Evolutionary conservation across 2,797 vertebrate genomes (phyloP).

Genomic region (Parambassis ranga): DNA sequence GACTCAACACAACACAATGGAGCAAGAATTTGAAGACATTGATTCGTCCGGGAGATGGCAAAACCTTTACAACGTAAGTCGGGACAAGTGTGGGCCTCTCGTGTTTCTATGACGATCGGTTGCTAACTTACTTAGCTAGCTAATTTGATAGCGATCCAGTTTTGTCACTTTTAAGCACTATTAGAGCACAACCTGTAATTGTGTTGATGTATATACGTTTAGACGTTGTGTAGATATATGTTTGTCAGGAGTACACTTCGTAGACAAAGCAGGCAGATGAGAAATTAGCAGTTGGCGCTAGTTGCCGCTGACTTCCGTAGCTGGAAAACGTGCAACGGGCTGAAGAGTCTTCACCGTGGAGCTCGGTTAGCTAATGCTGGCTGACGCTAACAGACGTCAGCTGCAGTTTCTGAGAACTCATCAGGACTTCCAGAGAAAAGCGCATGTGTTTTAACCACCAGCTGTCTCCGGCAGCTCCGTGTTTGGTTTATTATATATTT

Average conservation of each 20-base stretch:
- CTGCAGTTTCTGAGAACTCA: slow-evolving; percentile 73
- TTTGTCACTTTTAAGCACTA: neutral
- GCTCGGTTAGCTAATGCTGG: slow-evolving; percentile 44
- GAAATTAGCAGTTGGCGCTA: slow-evolving; percentile 17
- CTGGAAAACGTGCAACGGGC: slow-evolving; percentile 62
- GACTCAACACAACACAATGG: slow-evolving; percentile 65
- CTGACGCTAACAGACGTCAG: slow-evolving; percentile 66
- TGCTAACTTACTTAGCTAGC: slow-evolving; percentile 64
- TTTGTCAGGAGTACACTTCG: neutral
- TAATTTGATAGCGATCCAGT: slow-evolving; percentile 17
- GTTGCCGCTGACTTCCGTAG: slow-evolving; percentile 68
- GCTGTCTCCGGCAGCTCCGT: slow-evolving; percentile 4
- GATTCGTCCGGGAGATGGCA: slow-evolving; percentile 89
- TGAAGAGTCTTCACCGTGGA: neutral
- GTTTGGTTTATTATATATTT: neutral
- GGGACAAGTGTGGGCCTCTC: slow-evolving; percentile 61
- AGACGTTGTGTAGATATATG: neutral
- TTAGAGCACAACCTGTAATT: neutral
- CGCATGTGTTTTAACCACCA: slow-evolving; percentile 49
- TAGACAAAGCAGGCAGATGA: neutral
- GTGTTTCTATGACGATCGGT: slow-evolving; percentile 70
- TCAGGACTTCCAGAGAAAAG: slow-evolving; percentile 68
- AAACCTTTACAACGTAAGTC: slow-evolving; percentile 86
- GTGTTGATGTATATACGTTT: neutral
- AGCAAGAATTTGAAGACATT: slow-evolving; percentile 87